These are phyloP conservation scores for human DNA, from an alignment of 2,113 vertebrate genomes.

Conservation along the genomic window GRCh38 chr4:162833501-162834000, in stretches of 20 bases:
- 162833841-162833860: background rate
- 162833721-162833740: background rate
- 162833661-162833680: background rate
- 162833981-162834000: background rate
- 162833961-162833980: background rate
- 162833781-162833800: background rate
- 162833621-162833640: background rate
- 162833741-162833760: background rate
- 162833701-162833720: background rate
- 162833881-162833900: background rate
- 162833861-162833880: background rate
- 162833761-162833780: background rate
- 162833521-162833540: background rate
- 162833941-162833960: background rate
- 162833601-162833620: background rate
- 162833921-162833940: background rate
- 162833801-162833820: background rate
- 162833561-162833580: background rate
- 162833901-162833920: background rate
- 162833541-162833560: background rate
- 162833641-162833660: background rate
- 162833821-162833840: background rate
- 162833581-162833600: background rate
- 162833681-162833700: background rate
- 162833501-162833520: background rate